Evolutionary conservation across 2,797 vertebrate species (phyloP).

Genomic region (Anguilla pacifica): DNA sequence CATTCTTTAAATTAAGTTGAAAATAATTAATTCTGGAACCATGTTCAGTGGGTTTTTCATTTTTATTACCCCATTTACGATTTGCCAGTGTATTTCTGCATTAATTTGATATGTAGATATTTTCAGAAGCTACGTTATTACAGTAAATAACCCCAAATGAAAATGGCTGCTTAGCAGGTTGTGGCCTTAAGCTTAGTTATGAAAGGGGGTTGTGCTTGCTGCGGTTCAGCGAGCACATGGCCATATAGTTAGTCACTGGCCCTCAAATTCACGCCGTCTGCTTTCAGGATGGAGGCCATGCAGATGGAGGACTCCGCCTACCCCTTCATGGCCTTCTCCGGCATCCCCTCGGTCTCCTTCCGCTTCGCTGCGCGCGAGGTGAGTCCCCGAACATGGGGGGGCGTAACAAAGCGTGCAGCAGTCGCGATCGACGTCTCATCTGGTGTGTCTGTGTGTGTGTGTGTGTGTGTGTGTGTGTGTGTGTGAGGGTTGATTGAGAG

Average conservation of each 20-base stretch:
- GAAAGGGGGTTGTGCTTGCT: background rate
- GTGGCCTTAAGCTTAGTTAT: background rate
- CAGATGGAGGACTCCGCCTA: slow-evolving; percentile 81
- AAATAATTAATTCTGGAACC: too few relatives aligned
- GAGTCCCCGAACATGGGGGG: slow-evolving; percentile 37
- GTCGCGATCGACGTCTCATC: background rate
- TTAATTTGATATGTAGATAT: too few relatives aligned
- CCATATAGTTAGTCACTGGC: background rate
- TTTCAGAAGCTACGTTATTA: background rate
- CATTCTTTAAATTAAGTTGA: too few relatives aligned
- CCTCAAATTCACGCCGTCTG: background rate
- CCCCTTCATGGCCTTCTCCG: slow-evolving; percentile 86
- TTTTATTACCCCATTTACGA: background rate
- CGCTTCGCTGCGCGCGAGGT: slow-evolving; percentile 70
- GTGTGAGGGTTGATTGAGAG: too few relatives aligned
- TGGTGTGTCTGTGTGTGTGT: too few relatives aligned
- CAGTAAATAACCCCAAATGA: background rate
- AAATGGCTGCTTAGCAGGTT: background rate
- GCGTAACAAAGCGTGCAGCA: background rate
- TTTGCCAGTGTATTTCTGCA: too few relatives aligned
- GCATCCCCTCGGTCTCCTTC: slow-evolving; percentile 91
- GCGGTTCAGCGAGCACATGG: background rate
- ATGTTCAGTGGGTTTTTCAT: too few relatives aligned
- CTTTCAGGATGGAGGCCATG: slow-evolving; percentile 72
- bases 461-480: too few relatives aligned